phyloP scores from a whole-genome alignment of 2,113 vertebrate genomes.

The Cranoglanis bouderius region DNA sequence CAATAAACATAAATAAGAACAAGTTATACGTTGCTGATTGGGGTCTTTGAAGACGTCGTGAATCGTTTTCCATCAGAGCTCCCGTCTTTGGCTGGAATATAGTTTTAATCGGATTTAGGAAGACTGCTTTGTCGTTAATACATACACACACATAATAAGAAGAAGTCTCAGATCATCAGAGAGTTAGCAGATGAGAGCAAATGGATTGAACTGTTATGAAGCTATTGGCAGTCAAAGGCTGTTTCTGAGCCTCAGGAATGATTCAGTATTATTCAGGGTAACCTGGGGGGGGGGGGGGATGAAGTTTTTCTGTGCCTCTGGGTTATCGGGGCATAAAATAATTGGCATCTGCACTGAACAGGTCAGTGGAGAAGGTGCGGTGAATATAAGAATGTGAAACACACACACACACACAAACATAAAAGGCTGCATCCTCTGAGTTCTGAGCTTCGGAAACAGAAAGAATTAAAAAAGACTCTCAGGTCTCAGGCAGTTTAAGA shows the following conservation, averaged over 20 bases:
- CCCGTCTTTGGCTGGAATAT: background rate
- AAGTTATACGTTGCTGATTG: background rate
- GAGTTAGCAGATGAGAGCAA: background rate
- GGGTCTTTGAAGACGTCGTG: background rate
- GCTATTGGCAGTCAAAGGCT: constrained; percentile 11
- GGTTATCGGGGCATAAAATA: constrained; percentile 30
- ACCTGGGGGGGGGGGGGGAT: background rate
- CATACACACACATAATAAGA: background rate
- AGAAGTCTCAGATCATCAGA: constrained; percentile 2
- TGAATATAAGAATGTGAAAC: background rate
- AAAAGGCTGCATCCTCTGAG: background rate
- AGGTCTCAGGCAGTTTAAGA: constrained; percentile 48
- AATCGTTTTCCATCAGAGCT: background rate
- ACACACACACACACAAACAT: background rate
- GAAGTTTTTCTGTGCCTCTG: constrained; percentile 31
- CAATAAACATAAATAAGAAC: too few species aligned
- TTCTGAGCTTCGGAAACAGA: constrained; percentile 25
- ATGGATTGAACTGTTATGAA: constrained; percentile 8
- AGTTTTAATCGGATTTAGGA: constrained; percentile 16
- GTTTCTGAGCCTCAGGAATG: constrained; percentile 14
- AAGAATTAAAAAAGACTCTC: constrained; percentile 8
- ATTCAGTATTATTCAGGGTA: constrained; percentile 23
- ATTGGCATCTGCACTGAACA: constrained; percentile 27
- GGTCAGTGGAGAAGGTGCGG: background rate
- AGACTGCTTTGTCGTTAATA: background rate